A percentile compares a stretch with the other conserved stretches of the same genome.
phyloP scores from a whole-genome alignment of 2,113 vertebrate species.

The Phainopepla nitens region DNA sequence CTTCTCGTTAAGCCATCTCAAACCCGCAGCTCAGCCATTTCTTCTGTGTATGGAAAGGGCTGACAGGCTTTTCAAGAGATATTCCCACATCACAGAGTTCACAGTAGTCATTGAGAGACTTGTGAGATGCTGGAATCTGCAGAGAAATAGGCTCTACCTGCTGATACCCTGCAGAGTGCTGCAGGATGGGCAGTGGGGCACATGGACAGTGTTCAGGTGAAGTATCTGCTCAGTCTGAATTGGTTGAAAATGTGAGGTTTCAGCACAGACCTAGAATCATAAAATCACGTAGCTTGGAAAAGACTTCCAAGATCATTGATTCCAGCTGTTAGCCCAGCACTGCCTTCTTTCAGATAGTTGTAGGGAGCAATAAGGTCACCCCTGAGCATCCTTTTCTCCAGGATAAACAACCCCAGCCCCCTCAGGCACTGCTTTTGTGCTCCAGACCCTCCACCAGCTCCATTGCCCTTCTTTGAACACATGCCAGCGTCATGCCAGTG shows the following conservation, averaged over 20 bases:
- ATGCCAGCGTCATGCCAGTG: too few species aligned
- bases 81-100: background rate
- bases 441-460: background rate
- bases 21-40: background rate
- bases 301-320: background rate
- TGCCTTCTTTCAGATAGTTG: background rate
- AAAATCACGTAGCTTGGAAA: background rate
- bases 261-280: background rate
- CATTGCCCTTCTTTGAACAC: background rate
- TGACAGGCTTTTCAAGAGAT: background rate
- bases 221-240: background rate
- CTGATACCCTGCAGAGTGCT: accelerated
- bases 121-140: background rate
- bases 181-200: background rate
- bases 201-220: background rate
- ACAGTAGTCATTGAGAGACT: accelerated
- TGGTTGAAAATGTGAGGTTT: background rate
- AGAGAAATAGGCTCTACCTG: background rate
- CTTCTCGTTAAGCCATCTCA: background rate
- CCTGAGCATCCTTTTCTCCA: background rate
- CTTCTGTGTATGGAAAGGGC: background rate
- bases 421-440: background rate
- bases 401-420: background rate
- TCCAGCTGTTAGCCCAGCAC: background rate
- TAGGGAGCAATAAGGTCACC: background rate